A percentile compares a stretch with the other conserved stretches of the same genome.
phyloP scores from a whole-genome alignment of 2,888 invertebrate genomes.

The Campopleginae sp. region DNA sequence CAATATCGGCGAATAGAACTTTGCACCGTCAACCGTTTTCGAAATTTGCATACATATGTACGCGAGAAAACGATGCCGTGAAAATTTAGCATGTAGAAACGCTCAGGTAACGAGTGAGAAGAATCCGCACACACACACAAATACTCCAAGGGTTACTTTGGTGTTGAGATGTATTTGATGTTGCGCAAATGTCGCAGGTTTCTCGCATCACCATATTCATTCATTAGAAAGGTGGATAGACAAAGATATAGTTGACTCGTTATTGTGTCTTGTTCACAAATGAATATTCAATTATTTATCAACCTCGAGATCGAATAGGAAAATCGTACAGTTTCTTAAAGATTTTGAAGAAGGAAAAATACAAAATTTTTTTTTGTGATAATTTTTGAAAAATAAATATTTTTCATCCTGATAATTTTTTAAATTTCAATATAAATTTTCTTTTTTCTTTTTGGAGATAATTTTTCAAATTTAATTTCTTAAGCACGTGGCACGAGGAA shows the following conservation, averaged over 20 bases:
- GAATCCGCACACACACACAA: background rate
- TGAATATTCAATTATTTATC: slow-evolving; percentile 23
- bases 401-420: no score
- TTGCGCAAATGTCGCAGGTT: slow-evolving; percentile 50
- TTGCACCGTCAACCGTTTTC: background rate
- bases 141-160: background rate
- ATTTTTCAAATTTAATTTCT: no score
- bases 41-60: slow-evolving; percentile 22
- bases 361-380: background rate
- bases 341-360: background rate
- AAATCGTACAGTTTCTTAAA: background rate
- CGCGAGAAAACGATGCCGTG: slow-evolving; percentile 44
- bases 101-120: slow-evolving; percentile 3
- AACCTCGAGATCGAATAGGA: background rate
- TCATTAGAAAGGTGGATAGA: slow-evolving; percentile 64
- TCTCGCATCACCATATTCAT: slow-evolving; percentile 57
- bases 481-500: no score
- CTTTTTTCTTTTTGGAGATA: no score
- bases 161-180: slow-evolving; percentile 11
- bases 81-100: slow-evolving; percentile 35
- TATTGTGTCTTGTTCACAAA: slow-evolving; percentile 12
- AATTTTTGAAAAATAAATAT: background rate
- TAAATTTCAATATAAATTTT: no score
- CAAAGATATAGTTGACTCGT: slow-evolving; percentile 16
- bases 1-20: background rate